Base-by-base conservation (phyloP, 53 echinoderm and acorn worm species). In the Echinometra lucunter region DNA sequence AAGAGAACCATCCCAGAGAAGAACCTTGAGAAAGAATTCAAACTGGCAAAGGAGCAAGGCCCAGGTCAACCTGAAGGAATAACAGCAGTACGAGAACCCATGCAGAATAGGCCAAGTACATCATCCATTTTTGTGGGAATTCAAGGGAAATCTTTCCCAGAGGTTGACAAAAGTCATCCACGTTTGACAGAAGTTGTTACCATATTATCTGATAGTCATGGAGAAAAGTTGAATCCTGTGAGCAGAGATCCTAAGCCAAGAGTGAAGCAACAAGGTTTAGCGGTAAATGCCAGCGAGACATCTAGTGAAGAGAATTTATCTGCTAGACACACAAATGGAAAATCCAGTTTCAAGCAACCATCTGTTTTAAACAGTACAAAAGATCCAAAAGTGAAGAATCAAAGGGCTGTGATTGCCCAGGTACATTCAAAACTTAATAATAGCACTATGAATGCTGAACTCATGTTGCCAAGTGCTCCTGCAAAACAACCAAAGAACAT, bases 291-390 rank as follows among this genome's bases (percentile, higher is more conserved):
- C 18, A 78, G 7, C 7, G 8, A 78, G 21, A 42, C 78, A 42
- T 78, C 53, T 21, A 38, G 81, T 23, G 19, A 38, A 42, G 44
- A 81, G 42, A 2, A 11, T 42, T 23, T 25, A 6, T 81, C 81
- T 44, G 10, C 40, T 81, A 19, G 7, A 44, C 12, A 9, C 81
- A 81, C 21, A 23, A 19, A 6, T 38, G 34, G 44, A n/a, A 30
- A 85, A 47, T 49, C 49, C 1, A 28, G n/a, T 85, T 45, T 85
- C 85, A 85, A 85, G n/a, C 85, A 85, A 47, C 85, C 45, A 28
- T 45, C 85, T 12, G 47, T 60, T 15, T 18, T 63, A 10, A 37
- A 60, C 32, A 91, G 25, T 58, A 63, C 91, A 91, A 49, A 49
- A 25, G n/a, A 19, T 47, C 15, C 34, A 80, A 81, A 80, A n/a